Percentiles rank a stretch among this genome's conserved stretches.
phyloP scores from a whole-genome alignment of 2,797 vertebrate genomes.

The Hippoglossus hippoglossus region DNA sequence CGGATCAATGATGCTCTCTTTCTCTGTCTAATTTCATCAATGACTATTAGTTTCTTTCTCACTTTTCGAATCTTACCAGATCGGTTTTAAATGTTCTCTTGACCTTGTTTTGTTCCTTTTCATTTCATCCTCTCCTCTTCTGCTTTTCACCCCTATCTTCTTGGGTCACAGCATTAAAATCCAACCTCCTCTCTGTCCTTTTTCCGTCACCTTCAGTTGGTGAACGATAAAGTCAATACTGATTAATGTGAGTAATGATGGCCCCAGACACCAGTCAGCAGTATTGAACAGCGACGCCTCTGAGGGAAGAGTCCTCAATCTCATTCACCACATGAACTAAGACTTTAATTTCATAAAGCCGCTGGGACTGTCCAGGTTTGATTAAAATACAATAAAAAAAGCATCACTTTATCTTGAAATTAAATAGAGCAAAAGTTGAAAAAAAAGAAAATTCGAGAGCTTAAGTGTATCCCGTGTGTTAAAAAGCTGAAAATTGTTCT shows the following conservation, averaged over 20 bases:
- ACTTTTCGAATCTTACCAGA: slow-evolving; percentile 15
- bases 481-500: slow-evolving; percentile 44
- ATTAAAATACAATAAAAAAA: slow-evolving; percentile 22
- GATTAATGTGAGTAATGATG: slow-evolving; percentile 28
- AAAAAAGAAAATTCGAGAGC: neutral
- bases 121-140: neutral
- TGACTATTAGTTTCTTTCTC: slow-evolving; percentile 15
- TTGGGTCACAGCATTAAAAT: neutral
- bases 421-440: slow-evolving; percentile 4
- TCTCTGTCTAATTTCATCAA: slow-evolving; percentile 24
- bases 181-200: neutral
- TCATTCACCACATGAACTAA: neutral
- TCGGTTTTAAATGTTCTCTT: neutral
- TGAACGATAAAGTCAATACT: slow-evolving; percentile 35
- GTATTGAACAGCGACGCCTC: neutral
- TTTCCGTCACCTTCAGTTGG: slow-evolving; percentile 38
- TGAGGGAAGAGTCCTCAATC: slow-evolving; percentile 3
- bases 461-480: slow-evolving; percentile 33
- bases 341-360: slow-evolving; percentile 10
- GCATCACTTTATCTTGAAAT: slow-evolving; percentile 14
- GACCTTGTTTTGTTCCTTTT: neutral
- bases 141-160: neutral
- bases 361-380: slow-evolving; percentile 20
- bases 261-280: slow-evolving; percentile 10
- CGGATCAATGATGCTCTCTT: slow-evolving; percentile 39